Evolutionary conservation across 2,797 vertebrate genomes (phyloP), one percentile per base, ranked within the genome.

Genomic region (Myripristis murdjan): DNA sequence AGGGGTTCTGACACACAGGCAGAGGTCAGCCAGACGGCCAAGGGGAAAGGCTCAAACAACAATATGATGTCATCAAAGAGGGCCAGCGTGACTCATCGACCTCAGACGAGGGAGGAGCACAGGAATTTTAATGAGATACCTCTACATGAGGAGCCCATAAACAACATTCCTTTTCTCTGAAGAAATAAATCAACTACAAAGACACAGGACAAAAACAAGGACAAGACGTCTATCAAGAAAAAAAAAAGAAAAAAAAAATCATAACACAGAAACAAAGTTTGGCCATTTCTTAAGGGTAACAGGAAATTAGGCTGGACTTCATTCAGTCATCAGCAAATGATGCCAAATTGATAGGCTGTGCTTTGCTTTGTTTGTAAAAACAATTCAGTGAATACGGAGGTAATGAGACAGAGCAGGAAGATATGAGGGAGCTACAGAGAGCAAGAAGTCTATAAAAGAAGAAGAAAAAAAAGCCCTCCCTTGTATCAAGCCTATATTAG

Each of bases 1-100:
- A 24, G 87, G 91, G 91, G 87, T 93, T 92, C 65, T 67, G 80
- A 82, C 81, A 79, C 70, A 57, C 84, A 86, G 83, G 72, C 87
- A 79, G 80, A 81, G 93, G 92, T 94, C 92, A 94, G 88, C 87
- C 85, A 86, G 86, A 71, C 70, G 73, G 75, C 83, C 64, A 81
- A 77, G 67, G 88, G 83, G 73, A 77, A 84, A 83, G 72, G 73
- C 85, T 83, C 85, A 72, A 39, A 89, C 80, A 91, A 92, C 90
- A 89, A 77, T 70, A 86, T 94, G 93, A 93, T 87, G 91, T 94
- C 93, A 95, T 94, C 93, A 93, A 91, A 94, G 90, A 86, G 83
- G 76, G 88, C 80, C 89, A 49, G 77, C 35, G 78, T 94, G 93
- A 94, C 87, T 93, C 92, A 92, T 87, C 55, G 68, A 82, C 89